These are phyloP conservation scores for Parotocinclus haroldoi DNA, from an alignment of 2,797 vertebrate genomes.

Conservation along the genomic window DNA sequence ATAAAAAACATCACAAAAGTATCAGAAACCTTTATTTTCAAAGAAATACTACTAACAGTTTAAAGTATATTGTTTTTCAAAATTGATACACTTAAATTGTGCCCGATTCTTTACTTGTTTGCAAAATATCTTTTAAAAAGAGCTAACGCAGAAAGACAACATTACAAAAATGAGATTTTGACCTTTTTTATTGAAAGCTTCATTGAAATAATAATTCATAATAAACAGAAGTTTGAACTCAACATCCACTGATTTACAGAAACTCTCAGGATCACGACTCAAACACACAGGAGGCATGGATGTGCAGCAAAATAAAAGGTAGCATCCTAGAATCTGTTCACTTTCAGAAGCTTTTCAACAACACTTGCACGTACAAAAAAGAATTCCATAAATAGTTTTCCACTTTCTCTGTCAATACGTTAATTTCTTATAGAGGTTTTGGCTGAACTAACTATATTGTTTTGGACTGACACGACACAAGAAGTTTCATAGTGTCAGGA, in stretches of 20 bases:
- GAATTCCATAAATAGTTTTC: conserved; percentile 75
- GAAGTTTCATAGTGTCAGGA: conserved; percentile 25
- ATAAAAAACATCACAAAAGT: too few species aligned
- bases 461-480: conserved; percentile 21
- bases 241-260: conserved; percentile 99
- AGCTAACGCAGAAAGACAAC: conserved; percentile 19
- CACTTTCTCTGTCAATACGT: conserved; percentile 60
- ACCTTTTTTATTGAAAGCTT: conserved; percentile 96
- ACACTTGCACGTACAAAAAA: conserved; percentile 72
- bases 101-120: too few species aligned
- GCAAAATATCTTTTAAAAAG: not conserved
- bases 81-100: too few species aligned
- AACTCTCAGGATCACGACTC: conserved; percentile 80
- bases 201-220: conserved; percentile 82
- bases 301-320: conserved; percentile 69
- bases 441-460: conserved; percentile 31
- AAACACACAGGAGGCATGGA: conserved; percentile 74
- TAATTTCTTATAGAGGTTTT: conserved; percentile 67
- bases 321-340: conserved; percentile 70
- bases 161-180: conserved; percentile 31
- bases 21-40: too few species aligned
- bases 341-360: conserved; percentile 73
- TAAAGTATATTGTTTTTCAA: too few species aligned
- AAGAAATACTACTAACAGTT: too few species aligned
- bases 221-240: conserved; percentile 93